Evolutionary conservation across 2,113 vertebrate genomes (phyloP), one percentile per base, ranked within the genome.

Genomic region (Neogale vison): DNA sequence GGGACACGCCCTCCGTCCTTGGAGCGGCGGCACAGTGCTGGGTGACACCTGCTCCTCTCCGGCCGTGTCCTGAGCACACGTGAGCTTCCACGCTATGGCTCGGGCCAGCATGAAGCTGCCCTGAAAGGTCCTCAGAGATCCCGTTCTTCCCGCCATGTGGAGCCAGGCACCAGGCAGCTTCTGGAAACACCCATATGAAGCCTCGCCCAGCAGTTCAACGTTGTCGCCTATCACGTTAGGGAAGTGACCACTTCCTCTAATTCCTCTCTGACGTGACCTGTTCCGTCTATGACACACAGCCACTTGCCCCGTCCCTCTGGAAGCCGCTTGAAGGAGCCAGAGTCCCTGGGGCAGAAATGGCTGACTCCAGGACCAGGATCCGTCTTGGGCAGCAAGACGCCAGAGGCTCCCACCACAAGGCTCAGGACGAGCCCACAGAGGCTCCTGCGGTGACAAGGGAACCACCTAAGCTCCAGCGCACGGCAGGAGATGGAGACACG

Each of bases 151-250:
- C 7, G 2, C 5, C 52, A 1, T 1, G 36, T 15, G 8, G 21
- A 79, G n/a, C 47, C 17, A 3, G 36, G 85, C 72, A 18, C 29
- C 4, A 1, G 14, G 21, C 50, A n/a, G 55, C 52, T 45, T 36
- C 72, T 42, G n/a, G 72, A 24, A 29, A n/a, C 90, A 63, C 11
- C 29, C 24, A 29, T 13, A 14, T 69, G 14, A 21, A 52, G 82
- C n/a, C 12, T 21, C 6, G 2, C 36, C 61, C 50, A 0, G n/a
- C 4, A 4, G 23, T 2, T n/a, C 17, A 1, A 1, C 52, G 7
- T 31, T 14, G 61, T 10, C 11, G 18, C 13, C 39, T 8, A 10
- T 29, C 52, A n/a, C 26, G 0, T 31, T 3, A 63, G 42, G 57
- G 24, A 79, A 20, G 21, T 52, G 21, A 21, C 0, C 17, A 20